Base-by-base conservation (phyloP, 1,140 invertebrate genomes). In the Aphaenogaster rudis region DNA sequence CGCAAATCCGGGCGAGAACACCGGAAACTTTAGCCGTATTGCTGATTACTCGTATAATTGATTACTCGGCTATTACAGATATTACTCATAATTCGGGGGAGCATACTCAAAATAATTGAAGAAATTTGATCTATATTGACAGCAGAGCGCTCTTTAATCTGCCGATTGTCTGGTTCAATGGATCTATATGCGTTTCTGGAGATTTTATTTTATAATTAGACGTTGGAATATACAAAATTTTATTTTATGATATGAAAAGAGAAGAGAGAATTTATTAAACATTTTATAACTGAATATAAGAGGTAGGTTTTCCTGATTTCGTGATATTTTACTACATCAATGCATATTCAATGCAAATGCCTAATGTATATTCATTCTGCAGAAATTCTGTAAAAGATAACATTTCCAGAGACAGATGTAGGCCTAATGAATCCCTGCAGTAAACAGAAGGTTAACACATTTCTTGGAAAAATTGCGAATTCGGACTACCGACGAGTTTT, bases 171-270 rank as follows among this genome's bases (percentile, higher is more conserved):
- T n/a, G 7, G 33, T 48, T 36, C 33, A 9, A 50, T 39, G 13
- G 13, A 50, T 39, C 69, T 33, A 74, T n/a, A 69, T 69, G 9
- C 4, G 36, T 28, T 39, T 84, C 80, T 61, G 80, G 42, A 74
- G 15, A 84, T 76, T 61, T 81, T 28, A 17, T 74, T 45, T 59
- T n/a, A 39, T 15, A 21, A 50, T 69, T 1, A 54, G 39, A 54
- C 13, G 7, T 50, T 5, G 17, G n/a, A 50, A 28, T 66, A 17
- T 17, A n/a, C 8, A 54, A 21, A 21, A 33, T 54, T 74, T 76
- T 63, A 36, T 63, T 33, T 33, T 17, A 48, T 71, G 17, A 33
- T 61, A 45, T 61, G 28, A 33, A 17, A 13, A 28, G 21, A 21
- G 21, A 21, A 21, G 21, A 21, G 21, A 21, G 28, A 13, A 33